Percentiles rank a stretch among this genome's conserved stretches.
Evolutionary conservation across 1,140 invertebrate genomes (phyloP).

Genomic region (Lepidurus packardi): DNA sequence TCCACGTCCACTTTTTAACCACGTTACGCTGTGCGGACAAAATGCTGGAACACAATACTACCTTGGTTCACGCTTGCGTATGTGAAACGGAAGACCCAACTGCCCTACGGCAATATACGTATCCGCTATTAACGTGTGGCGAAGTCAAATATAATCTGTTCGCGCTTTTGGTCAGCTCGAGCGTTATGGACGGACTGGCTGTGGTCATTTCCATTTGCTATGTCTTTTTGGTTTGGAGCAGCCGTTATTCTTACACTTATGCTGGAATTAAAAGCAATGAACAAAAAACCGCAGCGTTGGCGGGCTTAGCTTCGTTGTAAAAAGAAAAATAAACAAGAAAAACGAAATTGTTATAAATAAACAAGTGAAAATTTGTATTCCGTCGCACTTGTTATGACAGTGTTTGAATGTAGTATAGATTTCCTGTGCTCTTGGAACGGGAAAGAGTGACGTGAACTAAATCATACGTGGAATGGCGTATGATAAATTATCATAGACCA

Average conservation of each 20-base stretch:
- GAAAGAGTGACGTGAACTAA: no score
- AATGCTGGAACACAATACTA: conserved; percentile 36
- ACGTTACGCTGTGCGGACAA: conserved; percentile 45
- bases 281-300: conserved; percentile 39
- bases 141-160: conserved; percentile 48
- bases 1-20: conserved; percentile 48
- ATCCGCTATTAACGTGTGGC: conserved; percentile 47
- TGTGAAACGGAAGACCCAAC: background rate
- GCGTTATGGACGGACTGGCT: conserved; percentile 46
- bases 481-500: no score
- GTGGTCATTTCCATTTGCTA: conserved; percentile 47
- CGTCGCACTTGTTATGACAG: no score
- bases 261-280: conserved; percentile 46
- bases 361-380: no score
- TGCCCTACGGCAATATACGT: background rate
- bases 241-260: conserved; percentile 46
- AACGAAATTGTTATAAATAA: no score
- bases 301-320: conserved; percentile 35
- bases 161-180: conserved; percentile 47
- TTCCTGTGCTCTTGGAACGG: no score
- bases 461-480: no score
- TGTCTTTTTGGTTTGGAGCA: conserved; percentile 49
- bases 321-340: background rate
- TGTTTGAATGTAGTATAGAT: no score
- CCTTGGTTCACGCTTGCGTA: conserved; percentile 3